These are phyloP conservation scores for Dicentrarchus labrax DNA, from an alignment of 2,113 vertebrate genomes.

Conservation along the genomic window DNA sequence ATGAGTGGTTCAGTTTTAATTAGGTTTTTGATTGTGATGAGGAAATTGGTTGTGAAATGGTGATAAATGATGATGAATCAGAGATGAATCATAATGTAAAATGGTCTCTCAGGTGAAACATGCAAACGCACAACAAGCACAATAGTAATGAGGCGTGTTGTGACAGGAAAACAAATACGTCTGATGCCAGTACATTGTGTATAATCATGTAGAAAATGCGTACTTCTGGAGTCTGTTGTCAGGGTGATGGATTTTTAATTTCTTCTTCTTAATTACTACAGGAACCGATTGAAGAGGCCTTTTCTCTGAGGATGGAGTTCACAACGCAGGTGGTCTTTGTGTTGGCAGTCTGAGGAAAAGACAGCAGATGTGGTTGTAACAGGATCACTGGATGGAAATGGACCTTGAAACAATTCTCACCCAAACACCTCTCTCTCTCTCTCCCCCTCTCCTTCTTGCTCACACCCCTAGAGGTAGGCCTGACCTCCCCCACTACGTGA, in stretches of 20 bases:
- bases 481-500: conserved; percentile 47
- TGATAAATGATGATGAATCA: conserved; percentile 1
- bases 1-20: neutral
- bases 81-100: neutral
- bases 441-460: neutral
- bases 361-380: conserved; percentile 75
- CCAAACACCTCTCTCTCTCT: neutral
- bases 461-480: conserved; percentile 54
- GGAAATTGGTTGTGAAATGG: neutral
- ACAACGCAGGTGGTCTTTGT: conserved; percentile 71
- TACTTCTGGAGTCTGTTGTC: conserved; percentile 6
- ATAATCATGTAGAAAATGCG: neutral
- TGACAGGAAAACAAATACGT: conserved; percentile 14
- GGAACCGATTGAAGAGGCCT: conserved; percentile 71
- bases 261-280: conserved; percentile 43
- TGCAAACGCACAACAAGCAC: conserved; percentile 1
- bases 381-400: conserved; percentile 76
- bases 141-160: conserved; percentile 17
- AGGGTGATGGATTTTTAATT: conserved; percentile 22
- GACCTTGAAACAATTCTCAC: conserved; percentile 47
- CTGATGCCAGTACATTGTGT: neutral
- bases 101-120: conserved; percentile 14
- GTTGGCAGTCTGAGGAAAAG: conserved; percentile 50
- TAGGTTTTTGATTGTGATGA: neutral
- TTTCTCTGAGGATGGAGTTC: conserved; percentile 46